Evolutionary conservation across 2,113 vertebrate genomes (phyloP).

Genomic region (Psittacus erithacus): DNA sequence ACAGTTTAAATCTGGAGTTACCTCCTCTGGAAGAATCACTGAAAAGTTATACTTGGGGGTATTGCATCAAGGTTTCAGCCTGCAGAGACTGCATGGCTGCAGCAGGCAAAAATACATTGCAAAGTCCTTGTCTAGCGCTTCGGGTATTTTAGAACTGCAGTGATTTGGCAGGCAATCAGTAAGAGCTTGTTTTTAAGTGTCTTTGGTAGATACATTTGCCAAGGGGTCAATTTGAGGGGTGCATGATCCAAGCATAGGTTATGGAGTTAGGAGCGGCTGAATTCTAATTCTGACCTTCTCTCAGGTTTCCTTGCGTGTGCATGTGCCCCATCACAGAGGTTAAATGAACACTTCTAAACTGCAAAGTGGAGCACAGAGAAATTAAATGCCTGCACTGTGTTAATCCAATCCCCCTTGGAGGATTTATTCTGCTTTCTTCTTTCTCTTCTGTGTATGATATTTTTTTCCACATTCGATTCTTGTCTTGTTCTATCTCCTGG

Average conservation of each 20-base stretch:
- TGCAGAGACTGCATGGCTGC: neutral
- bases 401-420: neutral
- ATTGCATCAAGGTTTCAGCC: constrained; percentile 34
- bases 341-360: neutral
- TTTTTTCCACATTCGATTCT: neutral
- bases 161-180: constrained; percentile 7
- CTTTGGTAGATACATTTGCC: neutral
- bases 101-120: constrained; percentile 49
- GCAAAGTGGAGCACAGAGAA: neutral
- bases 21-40: neutral
- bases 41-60: neutral
- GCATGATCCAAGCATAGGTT: neutral
- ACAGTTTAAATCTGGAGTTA: neutral
- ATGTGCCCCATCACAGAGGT: neutral
- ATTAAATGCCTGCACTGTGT: neutral
- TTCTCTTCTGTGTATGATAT: neutral
- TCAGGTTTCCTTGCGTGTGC: neutral
- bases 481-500: neutral
- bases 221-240: neutral
- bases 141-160: constrained; percentile 17
- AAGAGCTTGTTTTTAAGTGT: neutral
- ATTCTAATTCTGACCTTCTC: constrained; percentile 5
- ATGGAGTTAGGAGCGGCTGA: neutral
- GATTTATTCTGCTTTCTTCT: neutral
- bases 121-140: neutral